Conservation (phyloP, 2,888 invertebrate genomes). For the Rapana venosa region DNA sequence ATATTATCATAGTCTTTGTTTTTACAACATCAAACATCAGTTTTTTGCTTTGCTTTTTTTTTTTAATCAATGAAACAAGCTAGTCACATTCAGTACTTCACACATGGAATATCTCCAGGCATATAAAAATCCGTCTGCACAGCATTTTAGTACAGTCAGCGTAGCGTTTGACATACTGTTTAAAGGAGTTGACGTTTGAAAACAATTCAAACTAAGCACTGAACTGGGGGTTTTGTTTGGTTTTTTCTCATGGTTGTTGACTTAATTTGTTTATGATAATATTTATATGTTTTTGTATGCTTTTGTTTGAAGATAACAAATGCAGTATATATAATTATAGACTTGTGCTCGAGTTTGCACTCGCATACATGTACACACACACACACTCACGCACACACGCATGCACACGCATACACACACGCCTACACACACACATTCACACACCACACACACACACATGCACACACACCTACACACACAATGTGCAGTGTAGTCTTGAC, state of each 20-base stretch:
- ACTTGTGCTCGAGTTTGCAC: too few species aligned
- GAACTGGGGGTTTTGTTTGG: too few species aligned
- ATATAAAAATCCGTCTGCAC: too few species aligned
- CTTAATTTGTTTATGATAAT: neutral
- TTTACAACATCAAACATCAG: neutral
- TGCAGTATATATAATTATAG: too few species aligned
- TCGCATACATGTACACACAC: too few species aligned
- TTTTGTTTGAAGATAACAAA: too few species aligned
- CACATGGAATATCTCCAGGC: neutral
- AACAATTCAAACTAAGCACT: too few species aligned
- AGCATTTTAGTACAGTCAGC: too few species aligned
- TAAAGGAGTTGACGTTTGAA: neutral
- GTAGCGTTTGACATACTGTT: neutral
- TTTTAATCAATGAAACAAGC: neutral
- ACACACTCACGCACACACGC: neutral
- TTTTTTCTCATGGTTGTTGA: neutral
- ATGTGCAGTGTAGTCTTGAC: neutral
- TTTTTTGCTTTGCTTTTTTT: neutral
- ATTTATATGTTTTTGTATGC: too few species aligned
- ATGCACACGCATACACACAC: neutral
- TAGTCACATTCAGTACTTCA: neutral
- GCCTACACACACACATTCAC: too few species aligned
- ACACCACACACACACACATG: neutral
- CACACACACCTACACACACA: neutral
- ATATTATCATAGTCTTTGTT: neutral